Conservation (phyloP, 2,797 vertebrate genomes). For the Xenentodon cancila region DNA sequence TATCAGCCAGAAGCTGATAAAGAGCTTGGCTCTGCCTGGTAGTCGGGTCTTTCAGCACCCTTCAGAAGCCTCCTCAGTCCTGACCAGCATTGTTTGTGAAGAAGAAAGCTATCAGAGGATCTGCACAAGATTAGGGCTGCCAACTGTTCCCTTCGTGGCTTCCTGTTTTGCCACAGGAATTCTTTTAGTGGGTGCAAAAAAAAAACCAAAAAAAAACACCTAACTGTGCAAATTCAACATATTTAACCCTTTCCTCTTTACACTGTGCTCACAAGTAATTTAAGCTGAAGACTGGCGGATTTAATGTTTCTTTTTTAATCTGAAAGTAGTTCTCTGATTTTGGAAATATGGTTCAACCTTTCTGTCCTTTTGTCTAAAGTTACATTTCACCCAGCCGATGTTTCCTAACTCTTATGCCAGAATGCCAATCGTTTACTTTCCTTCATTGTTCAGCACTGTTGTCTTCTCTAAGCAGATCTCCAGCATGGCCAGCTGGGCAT, state of each 20-base stretch:
- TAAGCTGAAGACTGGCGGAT: neutral
- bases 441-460: no score
- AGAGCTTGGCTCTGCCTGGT: constrained; percentile 45
- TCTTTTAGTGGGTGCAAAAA: constrained; percentile 83
- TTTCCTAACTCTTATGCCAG: no score
- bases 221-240: constrained; percentile 45
- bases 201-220: constrained; percentile 39
- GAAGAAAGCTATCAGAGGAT: constrained; percentile 84
- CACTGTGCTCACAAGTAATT: neutral
- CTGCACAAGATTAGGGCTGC: constrained; percentile 87
- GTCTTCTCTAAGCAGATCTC: no score
- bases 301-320: no score
- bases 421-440: no score
- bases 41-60: constrained; percentile 59
- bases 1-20: constrained; percentile 45
- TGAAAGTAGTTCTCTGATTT: no score
- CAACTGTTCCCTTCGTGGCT: constrained; percentile 86
- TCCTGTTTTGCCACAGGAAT: constrained; percentile 90
- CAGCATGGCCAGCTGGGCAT: no score
- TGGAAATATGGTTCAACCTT: no score
- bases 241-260: constrained; percentile 68
- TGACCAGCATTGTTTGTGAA: constrained; percentile 71
- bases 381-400: neutral
- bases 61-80: constrained; percentile 50
- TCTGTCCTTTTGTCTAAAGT: neutral